Conservation (phyloP, 2,113 vertebrate species). For the Pongo abelii region DNA sequence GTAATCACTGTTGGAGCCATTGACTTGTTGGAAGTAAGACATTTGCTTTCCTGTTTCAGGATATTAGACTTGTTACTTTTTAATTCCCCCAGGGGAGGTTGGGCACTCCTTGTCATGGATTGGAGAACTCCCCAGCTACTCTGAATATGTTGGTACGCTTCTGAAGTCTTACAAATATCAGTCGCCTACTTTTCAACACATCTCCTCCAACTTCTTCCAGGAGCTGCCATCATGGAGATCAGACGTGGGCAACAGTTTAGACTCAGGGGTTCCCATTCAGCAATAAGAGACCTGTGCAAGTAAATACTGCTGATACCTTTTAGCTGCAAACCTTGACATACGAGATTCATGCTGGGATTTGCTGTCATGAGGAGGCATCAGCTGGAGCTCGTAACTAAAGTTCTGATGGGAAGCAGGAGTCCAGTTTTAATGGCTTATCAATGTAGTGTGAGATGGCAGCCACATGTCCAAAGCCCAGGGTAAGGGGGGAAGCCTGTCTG, state of each 20-base stretch:
- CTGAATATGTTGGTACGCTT: neutral
- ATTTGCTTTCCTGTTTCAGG: neutral
- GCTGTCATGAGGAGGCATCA: neutral
- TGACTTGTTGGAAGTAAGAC: neutral
- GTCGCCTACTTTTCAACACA: neutral
- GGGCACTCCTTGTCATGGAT: neutral
- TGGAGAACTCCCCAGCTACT: neutral
- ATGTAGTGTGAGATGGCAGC: neutral
- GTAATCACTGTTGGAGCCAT: neutral
- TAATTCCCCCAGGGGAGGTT: neutral
- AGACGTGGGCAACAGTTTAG: constrained; percentile 61
- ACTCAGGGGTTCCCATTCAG: constrained; percentile 36
- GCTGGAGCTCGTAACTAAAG: neutral
- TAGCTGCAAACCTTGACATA: neutral
- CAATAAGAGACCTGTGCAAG: neutral
- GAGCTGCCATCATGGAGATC: neutral
- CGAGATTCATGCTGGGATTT: neutral
- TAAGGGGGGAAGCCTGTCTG: constrained; percentile 66
- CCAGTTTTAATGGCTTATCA: constrained; percentile 47
- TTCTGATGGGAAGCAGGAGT: neutral
- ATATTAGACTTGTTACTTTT: too few species aligned
- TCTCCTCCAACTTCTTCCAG: neutral
- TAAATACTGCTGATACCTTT: neutral
- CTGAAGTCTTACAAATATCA: neutral
- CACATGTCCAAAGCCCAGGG: constrained; percentile 57